phyloP scores from a whole-genome alignment of 2,113 vertebrate species.

The Antigone vipio region DNA sequence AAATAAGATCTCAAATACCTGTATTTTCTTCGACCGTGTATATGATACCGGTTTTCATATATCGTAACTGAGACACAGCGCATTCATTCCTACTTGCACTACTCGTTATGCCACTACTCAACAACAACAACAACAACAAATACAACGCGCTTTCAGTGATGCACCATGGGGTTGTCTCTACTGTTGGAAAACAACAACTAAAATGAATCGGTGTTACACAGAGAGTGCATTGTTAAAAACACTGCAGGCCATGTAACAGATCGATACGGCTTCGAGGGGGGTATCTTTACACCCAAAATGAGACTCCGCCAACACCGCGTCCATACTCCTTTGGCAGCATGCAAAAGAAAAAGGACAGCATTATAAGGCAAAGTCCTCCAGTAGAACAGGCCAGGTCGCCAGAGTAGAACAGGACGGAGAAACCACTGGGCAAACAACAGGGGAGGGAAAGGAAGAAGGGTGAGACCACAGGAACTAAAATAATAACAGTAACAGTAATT shows the following conservation, averaged over 20 bases:
- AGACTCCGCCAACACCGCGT: conserved; percentile 1
- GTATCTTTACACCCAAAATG: neutral
- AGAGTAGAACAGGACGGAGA: neutral
- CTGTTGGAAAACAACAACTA: neutral
- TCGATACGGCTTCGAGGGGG: accelerated
- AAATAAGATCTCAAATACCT: neutral
- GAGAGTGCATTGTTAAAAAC: neutral
- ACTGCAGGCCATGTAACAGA: neutral
- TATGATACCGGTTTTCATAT: neutral
- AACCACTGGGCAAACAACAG: neutral
- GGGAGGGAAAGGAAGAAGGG: neutral
- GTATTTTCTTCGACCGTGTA: neutral
- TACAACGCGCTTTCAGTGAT: neutral
- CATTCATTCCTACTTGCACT: neutral
- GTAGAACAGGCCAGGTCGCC: neutral
- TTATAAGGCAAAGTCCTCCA: conserved; percentile 18
- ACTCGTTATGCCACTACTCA: neutral
- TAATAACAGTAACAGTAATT: neutral
- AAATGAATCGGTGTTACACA: neutral
- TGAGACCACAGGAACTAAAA: conserved; percentile 17
- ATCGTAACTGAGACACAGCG: neutral
- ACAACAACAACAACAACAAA: neutral
- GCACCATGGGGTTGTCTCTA: neutral
- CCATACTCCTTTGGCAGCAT: conserved; percentile 57
- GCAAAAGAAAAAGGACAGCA: conserved; percentile 60